A percentile compares a stretch with the other conserved stretches of the same genome.
Conservation (phyloP, 2,888 invertebrate species). For the Shargacucullia verbasci region DNA sequence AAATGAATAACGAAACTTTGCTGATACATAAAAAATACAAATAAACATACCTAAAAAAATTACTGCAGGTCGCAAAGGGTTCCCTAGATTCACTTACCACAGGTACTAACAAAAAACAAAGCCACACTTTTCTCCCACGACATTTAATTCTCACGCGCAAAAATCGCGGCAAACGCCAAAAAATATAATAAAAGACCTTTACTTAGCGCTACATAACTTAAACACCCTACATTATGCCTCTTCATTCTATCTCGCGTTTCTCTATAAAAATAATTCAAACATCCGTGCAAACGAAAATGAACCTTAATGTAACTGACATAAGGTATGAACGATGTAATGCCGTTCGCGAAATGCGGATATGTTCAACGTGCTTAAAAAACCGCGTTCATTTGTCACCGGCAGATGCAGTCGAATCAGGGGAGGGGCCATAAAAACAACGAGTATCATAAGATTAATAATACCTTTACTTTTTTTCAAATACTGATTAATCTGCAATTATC, state of each 20-base stretch:
- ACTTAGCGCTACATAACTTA: conserved; percentile 78
- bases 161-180: conserved; percentile 59
- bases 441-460: background rate
- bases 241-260: conserved; percentile 69
- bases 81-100: conserved; percentile 33
- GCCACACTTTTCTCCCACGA: conserved; percentile 22
- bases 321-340: conserved; percentile 49
- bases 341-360: conserved; percentile 67
- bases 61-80: conserved; percentile 22
- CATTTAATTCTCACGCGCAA: conserved; percentile 49
- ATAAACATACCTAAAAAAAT: conserved; percentile 3
- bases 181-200: conserved; percentile 72
- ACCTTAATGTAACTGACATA: conserved; percentile 53
- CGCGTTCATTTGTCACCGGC: conserved; percentile 87
- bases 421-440: conserved; percentile 62
- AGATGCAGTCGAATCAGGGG: conserved; percentile 83
- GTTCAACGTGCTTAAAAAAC: conserved; percentile 85
- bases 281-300: conserved; percentile 31
- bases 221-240: conserved; percentile 78
- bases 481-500: no score
- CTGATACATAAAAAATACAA: background rate
- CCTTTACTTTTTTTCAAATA: no score
- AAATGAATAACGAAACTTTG: conserved; percentile 2
- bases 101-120: conserved; percentile 31
- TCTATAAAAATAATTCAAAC: conserved; percentile 32